Conservation (phyloP, 1,140 invertebrate species). For the Pseudomyrmex dendroicus region DNA sequence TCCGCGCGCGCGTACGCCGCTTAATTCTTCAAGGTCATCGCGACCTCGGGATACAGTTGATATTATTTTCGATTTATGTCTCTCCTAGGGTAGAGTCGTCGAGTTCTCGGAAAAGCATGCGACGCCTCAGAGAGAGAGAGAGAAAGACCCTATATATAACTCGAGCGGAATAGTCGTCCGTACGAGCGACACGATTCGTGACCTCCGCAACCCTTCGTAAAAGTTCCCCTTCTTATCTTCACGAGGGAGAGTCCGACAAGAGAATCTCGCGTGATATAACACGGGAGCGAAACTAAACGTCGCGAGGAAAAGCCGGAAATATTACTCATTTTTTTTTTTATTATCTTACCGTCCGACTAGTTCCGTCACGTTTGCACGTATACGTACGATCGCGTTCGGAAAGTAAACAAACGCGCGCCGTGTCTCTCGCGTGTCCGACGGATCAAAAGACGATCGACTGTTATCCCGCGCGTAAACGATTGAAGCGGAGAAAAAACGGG, state of each 20-base stretch:
- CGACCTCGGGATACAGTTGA: background rate
- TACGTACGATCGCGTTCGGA: background rate
- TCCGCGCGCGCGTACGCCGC: background rate
- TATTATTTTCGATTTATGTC: background rate
- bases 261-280: background rate
- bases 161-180: conserved; percentile 5
- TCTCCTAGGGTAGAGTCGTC: background rate
- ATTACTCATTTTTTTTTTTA: no score
- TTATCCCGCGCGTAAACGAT: background rate
- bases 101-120: conserved; percentile 5
- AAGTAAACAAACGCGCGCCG: conserved; percentile 58
- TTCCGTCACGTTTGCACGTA: no score
- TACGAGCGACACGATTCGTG: conserved; percentile 28
- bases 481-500: background rate
- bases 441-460: background rate
- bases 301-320: conserved; percentile 38
- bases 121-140: background rate
- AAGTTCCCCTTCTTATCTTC: background rate
- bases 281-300: conserved; percentile 50
- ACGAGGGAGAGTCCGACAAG: background rate
- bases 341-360: no score
- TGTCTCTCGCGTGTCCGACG: conserved; percentile 5
- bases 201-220: no score
- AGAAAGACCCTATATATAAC: background rate
- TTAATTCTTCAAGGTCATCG: background rate